Percentiles rank a stretch among this genome's conserved stretches.
phyloP scores from a whole-genome alignment of 2,113 vertebrate species.

The Lagopus muta region DNA sequence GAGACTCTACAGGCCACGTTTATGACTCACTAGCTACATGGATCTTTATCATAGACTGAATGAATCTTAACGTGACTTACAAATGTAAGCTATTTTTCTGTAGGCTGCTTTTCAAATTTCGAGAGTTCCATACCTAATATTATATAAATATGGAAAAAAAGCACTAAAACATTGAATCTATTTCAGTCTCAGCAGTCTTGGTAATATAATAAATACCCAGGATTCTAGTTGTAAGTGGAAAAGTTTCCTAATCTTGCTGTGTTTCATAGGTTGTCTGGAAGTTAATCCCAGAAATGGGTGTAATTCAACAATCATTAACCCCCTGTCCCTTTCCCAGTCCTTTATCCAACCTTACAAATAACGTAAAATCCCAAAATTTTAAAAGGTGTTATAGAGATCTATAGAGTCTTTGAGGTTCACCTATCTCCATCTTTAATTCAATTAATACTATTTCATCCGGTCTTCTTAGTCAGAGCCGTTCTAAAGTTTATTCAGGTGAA shows the following conservation, averaged over 20 bases:
- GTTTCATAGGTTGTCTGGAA: neutral
- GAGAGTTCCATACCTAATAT: neutral
- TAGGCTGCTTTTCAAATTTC: neutral
- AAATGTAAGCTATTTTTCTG: neutral
- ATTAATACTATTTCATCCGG: neutral
- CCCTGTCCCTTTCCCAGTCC: neutral
- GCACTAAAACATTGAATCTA: neutral
- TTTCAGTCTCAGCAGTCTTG: neutral
- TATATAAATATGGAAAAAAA: neutral
- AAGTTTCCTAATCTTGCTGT: neutral
- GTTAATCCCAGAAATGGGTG: neutral
- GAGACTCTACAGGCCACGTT: neutral
- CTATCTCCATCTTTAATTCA: neutral
- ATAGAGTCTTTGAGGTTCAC: neutral
- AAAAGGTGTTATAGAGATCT: neutral
- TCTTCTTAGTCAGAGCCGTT: neutral
- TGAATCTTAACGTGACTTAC: neutral
- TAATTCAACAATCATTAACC: neutral
- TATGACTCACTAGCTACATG: neutral
- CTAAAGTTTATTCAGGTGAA: neutral
- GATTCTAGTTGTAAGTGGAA: neutral
- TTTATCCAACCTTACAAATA: neutral
- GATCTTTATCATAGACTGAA: neutral
- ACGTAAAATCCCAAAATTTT: neutral
- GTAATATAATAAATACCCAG: neutral